Base-by-base conservation (phyloP, 2,888 invertebrate genomes). In the Phyllotreta cruciferae region DNA sequence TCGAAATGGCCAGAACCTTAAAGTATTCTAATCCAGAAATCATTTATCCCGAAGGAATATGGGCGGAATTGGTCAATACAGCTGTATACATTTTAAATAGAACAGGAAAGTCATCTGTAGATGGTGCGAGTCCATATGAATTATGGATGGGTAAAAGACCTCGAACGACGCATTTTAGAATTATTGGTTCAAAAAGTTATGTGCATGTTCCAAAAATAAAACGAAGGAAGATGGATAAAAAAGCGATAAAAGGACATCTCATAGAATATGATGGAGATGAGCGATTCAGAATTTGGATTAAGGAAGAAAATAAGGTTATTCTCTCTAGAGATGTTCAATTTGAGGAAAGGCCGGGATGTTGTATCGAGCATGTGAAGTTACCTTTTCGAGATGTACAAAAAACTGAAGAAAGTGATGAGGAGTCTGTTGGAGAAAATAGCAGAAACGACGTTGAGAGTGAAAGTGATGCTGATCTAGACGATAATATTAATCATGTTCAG, bases 71-170 rank as follows among this genome's bases (percentile, higher is more conserved):
- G 14, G 45, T 45, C 4, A 45, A 45, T 45, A 45, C 45, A 41
- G 71, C 70, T 6, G 42, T 61, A 1, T 70, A 71, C 39, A 61
- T n/a, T n/a, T 73, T 35, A 10, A 72, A 74, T 44, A 50, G 69
- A 61, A 72, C 72, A 11, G 70, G 68, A 37, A 71, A 70, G 47
- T 72, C 74, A 11, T 64, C 63, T 36, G 60, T 66, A 55, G 57
- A 66, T 41, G 70, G 64, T 14, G 35, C 47, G 38, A 72, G 68
- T 58, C 74, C 74, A 3, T 73, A 66, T 52, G 73, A 76, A 55
- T 13, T 75, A 3, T 74, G 73, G 73, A 67, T 67, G 34, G 69
- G 67, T 7, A 68, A 66, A 56, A 67, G 67, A 54, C 66, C 71
- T 1, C 69, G 64, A 49, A 62, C 74, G 7, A 54, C 63, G 36